A percentile compares a stretch with the other conserved stretches of the same genome.
Conservation (phyloP, 2,797 vertebrate species). For the Margarornis squamiger region DNA sequence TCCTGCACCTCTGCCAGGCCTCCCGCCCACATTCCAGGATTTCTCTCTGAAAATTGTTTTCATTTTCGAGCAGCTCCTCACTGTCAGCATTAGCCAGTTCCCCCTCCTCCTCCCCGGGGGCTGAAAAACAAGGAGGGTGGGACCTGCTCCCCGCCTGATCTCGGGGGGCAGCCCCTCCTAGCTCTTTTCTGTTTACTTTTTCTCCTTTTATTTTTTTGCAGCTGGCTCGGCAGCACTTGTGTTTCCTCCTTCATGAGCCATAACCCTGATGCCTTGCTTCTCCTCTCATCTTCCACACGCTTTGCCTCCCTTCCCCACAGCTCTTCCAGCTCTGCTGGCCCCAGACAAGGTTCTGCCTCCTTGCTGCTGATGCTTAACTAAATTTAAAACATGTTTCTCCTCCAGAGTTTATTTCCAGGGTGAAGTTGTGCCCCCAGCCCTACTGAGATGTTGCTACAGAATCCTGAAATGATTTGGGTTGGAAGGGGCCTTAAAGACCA, state of each 20-base stretch:
- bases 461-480: background rate
- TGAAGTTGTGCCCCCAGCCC: background rate
- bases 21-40: background rate
- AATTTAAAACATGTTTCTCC: background rate
- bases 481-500: background rate
- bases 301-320: background rate
- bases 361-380: background rate
- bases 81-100: background rate
- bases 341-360: background rate
- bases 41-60: background rate
- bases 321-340: background rate
- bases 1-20: background rate
- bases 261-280: background rate
- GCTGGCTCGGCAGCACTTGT: background rate
- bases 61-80: background rate
- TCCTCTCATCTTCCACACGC: background rate
- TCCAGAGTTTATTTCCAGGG: background rate
- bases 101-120: background rate
- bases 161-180: background rate
- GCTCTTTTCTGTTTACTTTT: background rate
- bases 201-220: background rate
- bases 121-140: constrained; percentile 14
- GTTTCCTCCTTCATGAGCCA: background rate
- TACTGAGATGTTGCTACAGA: background rate
- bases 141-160: background rate